Evolutionary conservation across 1,140 invertebrate genomes (phyloP).

Genomic region (Temnothorax curvispinosus): DNA sequence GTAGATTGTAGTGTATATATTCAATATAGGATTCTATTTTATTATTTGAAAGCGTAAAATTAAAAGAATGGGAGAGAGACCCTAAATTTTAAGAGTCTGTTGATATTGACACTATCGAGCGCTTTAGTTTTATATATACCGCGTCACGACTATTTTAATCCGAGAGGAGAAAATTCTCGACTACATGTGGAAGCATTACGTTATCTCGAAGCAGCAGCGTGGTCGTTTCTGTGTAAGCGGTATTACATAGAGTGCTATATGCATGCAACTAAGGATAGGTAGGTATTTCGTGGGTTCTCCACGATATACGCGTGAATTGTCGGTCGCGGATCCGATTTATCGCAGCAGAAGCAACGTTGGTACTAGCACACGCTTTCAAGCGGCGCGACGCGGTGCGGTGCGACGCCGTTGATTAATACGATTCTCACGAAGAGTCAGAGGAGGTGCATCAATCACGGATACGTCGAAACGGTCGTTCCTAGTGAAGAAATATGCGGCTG

Average conservation of each 20-base stretch:
- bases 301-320: slow-evolving; percentile 49
- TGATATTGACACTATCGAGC: not conserved
- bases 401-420: slow-evolving; percentile 59
- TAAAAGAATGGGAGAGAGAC: not conserved
- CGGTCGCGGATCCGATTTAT: slow-evolving; percentile 61
- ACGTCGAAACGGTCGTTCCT: slow-evolving; percentile 29
- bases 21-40: not conserved
- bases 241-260: slow-evolving; percentile 1
- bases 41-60: not conserved
- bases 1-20: not conserved
- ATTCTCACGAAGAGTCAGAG: slow-evolving; percentile 63
- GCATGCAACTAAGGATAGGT: slow-evolving; percentile 24
- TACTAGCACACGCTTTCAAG: not conserved
- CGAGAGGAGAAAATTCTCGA: slow-evolving; percentile 18
- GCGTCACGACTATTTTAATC: slow-evolving; percentile 24
- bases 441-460: slow-evolving; percentile 51
- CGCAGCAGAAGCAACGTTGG: slow-evolving; percentile 19
- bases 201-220: slow-evolving; percentile 45
- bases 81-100: not conserved
- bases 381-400: slow-evolving; percentile 23
- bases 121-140: not conserved
- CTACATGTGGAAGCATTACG: slow-evolving; percentile 43
- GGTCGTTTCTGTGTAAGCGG: not conserved
- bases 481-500: slow-evolving; percentile 38
- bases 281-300: slow-evolving; percentile 26